These are phyloP conservation scores for Nanorana parkeri DNA, from an alignment of 2,113 vertebrate genomes.

Conservation along the genomic window DNA sequence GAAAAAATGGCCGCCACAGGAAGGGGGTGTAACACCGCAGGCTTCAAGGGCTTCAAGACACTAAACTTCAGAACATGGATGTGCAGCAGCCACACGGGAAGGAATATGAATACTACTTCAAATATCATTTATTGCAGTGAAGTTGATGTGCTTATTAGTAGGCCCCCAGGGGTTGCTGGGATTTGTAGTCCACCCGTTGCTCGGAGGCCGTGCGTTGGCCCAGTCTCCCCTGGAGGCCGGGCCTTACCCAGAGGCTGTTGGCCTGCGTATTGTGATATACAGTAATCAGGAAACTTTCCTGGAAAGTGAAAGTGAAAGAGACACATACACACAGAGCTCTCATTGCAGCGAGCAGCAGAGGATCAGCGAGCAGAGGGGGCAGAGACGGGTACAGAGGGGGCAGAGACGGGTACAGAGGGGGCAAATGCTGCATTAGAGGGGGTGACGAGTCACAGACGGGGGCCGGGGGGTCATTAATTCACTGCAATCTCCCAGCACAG, in stretches of 20 bases:
- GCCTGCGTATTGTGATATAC: not conserved
- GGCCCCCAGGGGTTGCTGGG: too few species aligned
- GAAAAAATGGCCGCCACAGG: too few species aligned
- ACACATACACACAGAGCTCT: not conserved
- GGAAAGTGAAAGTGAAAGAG: conserved; percentile 50
- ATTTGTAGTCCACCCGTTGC: too few species aligned
- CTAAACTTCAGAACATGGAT: too few species aligned
- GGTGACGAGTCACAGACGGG: not conserved
- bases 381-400: not conserved
- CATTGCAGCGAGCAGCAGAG: not conserved
- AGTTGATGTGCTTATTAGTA: too few species aligned
- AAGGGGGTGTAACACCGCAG: too few species aligned
- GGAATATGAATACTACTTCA: too few species aligned
- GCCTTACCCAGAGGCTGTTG: not conserved
- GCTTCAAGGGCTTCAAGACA: too few species aligned
- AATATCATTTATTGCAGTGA: too few species aligned
- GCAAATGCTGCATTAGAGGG: not conserved
- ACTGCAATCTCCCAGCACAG: not conserved
- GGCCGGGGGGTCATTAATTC: not conserved
- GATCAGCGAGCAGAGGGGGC: not conserved
- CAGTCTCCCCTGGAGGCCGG: too few species aligned
- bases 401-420: not conserved
- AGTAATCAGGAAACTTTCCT: not conserved
- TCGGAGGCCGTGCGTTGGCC: too few species aligned
- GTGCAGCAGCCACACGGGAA: too few species aligned